Percentiles rank a stretch among this genome's conserved stretches.
phyloP scores from a whole-genome alignment of 1,140 invertebrate species.

The Drosophila tropicalis region DNA sequence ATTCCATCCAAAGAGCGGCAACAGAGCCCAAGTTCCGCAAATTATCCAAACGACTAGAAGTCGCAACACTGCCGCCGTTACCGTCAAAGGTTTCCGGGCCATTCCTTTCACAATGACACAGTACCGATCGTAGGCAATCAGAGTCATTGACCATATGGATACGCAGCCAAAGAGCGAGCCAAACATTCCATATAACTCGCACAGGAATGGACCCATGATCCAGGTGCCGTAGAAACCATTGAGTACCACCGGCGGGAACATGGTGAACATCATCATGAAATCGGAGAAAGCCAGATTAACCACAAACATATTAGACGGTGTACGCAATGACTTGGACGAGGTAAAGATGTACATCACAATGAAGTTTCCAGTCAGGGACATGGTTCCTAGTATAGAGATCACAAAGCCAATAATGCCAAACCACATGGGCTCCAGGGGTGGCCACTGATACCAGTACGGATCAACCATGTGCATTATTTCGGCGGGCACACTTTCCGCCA shows the following conservation, averaged over 20 bases:
- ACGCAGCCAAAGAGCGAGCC: constrained; percentile 91
- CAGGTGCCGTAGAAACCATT: constrained; percentile 92
- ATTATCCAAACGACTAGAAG: constrained; percentile 89
- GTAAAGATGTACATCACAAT: constrained; percentile 93
- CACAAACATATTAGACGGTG: constrained; percentile 91
- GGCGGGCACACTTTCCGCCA: constrained; percentile 88
- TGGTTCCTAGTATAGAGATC: constrained; percentile 88
- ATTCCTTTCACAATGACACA: constrained; percentile 93
- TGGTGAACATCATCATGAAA: constrained; percentile 91
- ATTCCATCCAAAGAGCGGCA: constrained; percentile 92
- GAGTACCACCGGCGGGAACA: constrained; percentile 90
- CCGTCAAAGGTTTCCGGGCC: constrained; percentile 88
- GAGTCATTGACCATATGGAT: constrained; percentile 93
- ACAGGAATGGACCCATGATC: constrained; percentile 89
- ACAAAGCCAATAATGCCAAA: constrained; percentile 90
- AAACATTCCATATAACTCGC: constrained; percentile 90
- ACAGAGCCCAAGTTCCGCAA: constrained; percentile 87
- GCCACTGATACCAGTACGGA: constrained; percentile 89
- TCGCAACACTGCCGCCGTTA: constrained; percentile 87
- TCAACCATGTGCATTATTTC: constrained; percentile 91
- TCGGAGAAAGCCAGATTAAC: constrained; percentile 92
- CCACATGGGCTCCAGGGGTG: constrained; percentile 91
- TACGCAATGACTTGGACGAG: constrained; percentile 89
- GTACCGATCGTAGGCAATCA: constrained; percentile 92
- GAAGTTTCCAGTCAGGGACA: constrained; percentile 90